A percentile compares a stretch with the other conserved stretches of the same genome.
These are phyloP conservation scores for Neocrepidodera transversa DNA, from an alignment of 2,888 invertebrate species.

Conservation along the genomic window DNA sequence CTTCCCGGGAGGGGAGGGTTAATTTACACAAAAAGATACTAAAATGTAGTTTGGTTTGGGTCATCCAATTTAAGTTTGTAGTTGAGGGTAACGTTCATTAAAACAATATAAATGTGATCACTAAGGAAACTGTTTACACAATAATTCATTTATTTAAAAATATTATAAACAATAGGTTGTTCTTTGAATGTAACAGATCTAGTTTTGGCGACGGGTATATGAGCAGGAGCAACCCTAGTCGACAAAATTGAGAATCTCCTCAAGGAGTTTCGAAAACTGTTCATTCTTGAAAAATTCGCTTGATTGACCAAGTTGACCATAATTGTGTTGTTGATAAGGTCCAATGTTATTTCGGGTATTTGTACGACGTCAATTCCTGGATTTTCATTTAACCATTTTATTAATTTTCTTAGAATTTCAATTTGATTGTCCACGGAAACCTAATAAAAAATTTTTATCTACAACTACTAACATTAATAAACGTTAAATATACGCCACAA, in stretches of 20 bases:
- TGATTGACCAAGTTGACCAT: slow-evolving; percentile 46
- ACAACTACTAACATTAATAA: neutral
- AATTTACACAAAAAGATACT: too few species aligned
- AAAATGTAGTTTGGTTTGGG: too few species aligned
- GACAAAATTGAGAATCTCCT: slow-evolving; percentile 47
- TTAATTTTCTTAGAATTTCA: slow-evolving; percentile 50
- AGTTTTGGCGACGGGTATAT: slow-evolving; percentile 18
- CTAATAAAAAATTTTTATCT: slow-evolving; percentile 56
- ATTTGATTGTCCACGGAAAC: slow-evolving; percentile 50
- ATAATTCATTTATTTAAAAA: too few species aligned
- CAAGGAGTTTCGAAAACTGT: slow-evolving; percentile 50
- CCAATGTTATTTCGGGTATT: slow-evolving; percentile 52
- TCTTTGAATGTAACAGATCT: slow-evolving; percentile 53
- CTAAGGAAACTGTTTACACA: too few species aligned
- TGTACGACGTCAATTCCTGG: slow-evolving; percentile 46
- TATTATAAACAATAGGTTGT: slow-evolving; percentile 49
- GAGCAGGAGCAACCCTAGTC: slow-evolving; percentile 41
- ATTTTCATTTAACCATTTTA: slow-evolving; percentile 50
- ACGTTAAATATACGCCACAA: neutral
- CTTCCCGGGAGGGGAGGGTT: too few species aligned
- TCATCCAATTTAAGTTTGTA: too few species aligned
- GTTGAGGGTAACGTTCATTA: too few species aligned
- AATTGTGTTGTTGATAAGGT: slow-evolving; percentile 45
- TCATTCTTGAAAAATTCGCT: slow-evolving; percentile 45
- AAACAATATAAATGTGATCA: too few species aligned